Percentiles rank a stretch among this genome's conserved stretches.
Evolutionary conservation across 2,888 invertebrate species (phyloP).

Genomic region (Alviniconcha strummeri): DNA sequence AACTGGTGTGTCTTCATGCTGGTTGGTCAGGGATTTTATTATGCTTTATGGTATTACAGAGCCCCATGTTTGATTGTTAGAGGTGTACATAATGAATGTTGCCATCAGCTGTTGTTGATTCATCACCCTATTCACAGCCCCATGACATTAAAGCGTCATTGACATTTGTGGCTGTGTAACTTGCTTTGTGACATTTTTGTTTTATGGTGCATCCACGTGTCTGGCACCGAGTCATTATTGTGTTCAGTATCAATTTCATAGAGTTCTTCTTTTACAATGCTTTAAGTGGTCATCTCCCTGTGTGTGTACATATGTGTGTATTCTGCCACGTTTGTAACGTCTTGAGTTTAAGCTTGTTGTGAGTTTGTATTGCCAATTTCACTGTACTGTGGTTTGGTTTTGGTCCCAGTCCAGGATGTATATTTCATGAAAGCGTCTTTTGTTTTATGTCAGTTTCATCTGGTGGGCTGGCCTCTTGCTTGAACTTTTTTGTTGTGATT

Average conservation of each 20-base stretch:
- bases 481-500: too few relatives aligned
- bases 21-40: slow-evolving; percentile 3
- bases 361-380: neutral
- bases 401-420: slow-evolving; percentile 9
- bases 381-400: neutral
- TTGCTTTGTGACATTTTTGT: too few relatives aligned
- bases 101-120: slow-evolving; percentile 5
- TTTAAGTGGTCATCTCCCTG: neutral
- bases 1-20: too few relatives aligned
- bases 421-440: too few relatives aligned
- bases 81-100: slow-evolving; percentile 7
- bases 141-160: neutral
- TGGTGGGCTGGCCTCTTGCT: too few relatives aligned
- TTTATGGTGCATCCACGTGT: too few relatives aligned
- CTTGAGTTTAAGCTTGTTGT: neutral
- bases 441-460: too few relatives aligned
- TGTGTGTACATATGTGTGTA: neutral
- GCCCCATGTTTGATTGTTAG: neutral
- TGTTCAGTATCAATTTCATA: too few relatives aligned
- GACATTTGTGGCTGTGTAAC: too few relatives aligned
- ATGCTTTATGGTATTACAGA: neutral
- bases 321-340: neutral
- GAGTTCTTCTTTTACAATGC: too few relatives aligned
- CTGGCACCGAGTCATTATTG: too few relatives aligned
- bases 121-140: neutral